A percentile compares a stretch with the other conserved stretches of the same genome.
phyloP scores from a whole-genome alignment of 2,113 vertebrate genomes.

The Nettapus auritus region DNA sequence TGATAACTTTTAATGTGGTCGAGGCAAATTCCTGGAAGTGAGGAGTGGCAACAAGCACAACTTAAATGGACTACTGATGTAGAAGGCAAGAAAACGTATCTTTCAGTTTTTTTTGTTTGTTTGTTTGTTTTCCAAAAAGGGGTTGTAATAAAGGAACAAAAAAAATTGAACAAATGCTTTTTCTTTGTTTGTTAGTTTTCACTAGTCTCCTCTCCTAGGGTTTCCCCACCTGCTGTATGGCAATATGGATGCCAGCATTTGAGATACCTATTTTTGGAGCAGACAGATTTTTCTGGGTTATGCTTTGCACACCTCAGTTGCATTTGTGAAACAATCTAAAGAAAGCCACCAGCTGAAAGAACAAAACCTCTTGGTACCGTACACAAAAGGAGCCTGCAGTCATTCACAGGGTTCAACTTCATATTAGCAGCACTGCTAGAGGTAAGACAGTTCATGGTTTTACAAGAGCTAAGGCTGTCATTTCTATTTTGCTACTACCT shows the following conservation, averaged over 20 bases:
- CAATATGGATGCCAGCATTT: neutral
- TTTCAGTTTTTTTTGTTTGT: neutral
- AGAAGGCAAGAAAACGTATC: neutral
- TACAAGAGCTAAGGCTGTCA: neutral
- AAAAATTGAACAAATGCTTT: neutral
- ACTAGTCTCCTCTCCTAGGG: neutral
- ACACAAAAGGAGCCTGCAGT: neutral
- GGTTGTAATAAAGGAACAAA: neutral
- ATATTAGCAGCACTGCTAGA: fast-evolving
- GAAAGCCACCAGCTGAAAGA: neutral
- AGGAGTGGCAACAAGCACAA: neutral
- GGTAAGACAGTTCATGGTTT: neutral
- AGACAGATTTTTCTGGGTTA: neutral
- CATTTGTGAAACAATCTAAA: neutral
- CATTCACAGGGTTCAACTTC: neutral
- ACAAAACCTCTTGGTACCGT: neutral
- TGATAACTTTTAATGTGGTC: neutral
- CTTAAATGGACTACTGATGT: neutral
- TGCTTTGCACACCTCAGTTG: neutral
- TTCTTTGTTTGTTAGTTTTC: neutral
- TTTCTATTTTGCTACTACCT: neutral
- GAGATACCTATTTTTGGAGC: neutral
- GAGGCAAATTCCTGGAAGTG: neutral
- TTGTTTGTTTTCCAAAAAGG: too few species aligned
- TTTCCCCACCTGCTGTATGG: neutral